A percentile compares a stretch with the other conserved stretches of the same genome.
Evolutionary conservation across 1,140 invertebrate genomes (phyloP).

Genomic region (Bicyclus anynana): DNA sequence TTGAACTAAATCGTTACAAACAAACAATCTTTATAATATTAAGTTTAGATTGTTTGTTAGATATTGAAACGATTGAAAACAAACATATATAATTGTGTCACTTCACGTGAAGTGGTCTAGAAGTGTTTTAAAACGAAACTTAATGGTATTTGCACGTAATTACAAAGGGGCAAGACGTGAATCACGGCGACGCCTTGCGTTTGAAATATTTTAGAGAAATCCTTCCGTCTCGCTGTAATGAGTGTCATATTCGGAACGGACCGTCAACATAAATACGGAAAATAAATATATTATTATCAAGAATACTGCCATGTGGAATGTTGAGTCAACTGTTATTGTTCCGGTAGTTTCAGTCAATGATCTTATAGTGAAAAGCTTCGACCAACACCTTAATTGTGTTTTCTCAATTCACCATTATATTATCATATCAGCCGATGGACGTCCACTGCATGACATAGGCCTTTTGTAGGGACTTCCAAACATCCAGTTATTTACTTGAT

Average conservation of each 20-base stretch:
- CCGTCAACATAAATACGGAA: constrained; percentile 32
- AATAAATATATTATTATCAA: too few species aligned
- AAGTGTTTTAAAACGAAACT: constrained; percentile 5
- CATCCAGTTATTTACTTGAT: too few species aligned
- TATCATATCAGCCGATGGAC: too few species aligned
- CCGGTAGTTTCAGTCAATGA: too few species aligned
- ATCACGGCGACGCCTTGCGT: constrained; percentile 57
- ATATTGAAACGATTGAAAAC: not conserved
- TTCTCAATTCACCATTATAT: too few species aligned
- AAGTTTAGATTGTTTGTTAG: not conserved
- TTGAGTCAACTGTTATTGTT: too few species aligned
- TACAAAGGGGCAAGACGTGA: constrained; percentile 50
- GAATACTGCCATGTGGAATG: too few species aligned
- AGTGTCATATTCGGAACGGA: constrained; percentile 70
- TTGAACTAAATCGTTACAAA: too few species aligned
- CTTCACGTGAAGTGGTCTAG: not conserved
- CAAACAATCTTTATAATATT: not conserved
- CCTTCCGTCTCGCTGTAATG: constrained; percentile 66
- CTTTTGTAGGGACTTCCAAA: too few species aligned
- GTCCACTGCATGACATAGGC: too few species aligned
- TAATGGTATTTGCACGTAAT: constrained; percentile 46
- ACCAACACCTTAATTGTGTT: too few species aligned
- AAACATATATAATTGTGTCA: not conserved
- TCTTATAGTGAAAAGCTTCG: too few species aligned
- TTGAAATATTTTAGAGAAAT: constrained; percentile 75